A percentile compares a stretch with the other conserved stretches of the same genome.
Evolutionary conservation across 2,888 invertebrate genomes (phyloP).

Genomic region (Agrochola lychnidis): DNA sequence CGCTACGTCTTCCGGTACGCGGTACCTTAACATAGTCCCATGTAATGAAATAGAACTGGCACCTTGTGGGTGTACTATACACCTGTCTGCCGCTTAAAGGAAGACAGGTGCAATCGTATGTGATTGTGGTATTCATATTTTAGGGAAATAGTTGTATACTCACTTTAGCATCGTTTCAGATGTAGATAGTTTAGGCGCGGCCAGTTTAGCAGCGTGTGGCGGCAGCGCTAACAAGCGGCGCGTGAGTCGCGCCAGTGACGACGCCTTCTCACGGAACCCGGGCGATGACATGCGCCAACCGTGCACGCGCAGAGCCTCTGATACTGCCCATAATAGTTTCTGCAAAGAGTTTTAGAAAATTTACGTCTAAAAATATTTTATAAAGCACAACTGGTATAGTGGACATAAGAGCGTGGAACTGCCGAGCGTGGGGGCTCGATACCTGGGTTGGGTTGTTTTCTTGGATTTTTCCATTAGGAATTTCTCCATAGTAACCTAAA

Average conservation of each 20-base stretch:
- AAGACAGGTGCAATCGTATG: background rate
- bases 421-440: too few species aligned
- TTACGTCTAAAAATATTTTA: too few species aligned
- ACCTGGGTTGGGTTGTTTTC: too few species aligned
- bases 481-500: too few species aligned
- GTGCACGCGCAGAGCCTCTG: constrained; percentile 93
- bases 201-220: constrained; percentile 81
- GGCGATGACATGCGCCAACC: constrained; percentile 93
- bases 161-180: constrained; percentile 94
- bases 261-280: constrained; percentile 93
- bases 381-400: too few species aligned
- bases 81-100: too few species aligned
- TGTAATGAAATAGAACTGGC: background rate
- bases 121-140: background rate
- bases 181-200: constrained; percentile 90
- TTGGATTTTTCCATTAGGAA: too few species aligned
- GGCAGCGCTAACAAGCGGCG: constrained; percentile 89
- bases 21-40: too few species aligned
- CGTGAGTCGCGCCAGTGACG: constrained; percentile 92
- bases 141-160: constrained; percentile 47
- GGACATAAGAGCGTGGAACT: too few species aligned
- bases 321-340: constrained; percentile 96
- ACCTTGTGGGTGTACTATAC: background rate
- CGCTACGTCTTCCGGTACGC: too few species aligned
- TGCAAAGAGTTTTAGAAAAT: constrained; percentile 68